phyloP scores from a whole-genome alignment of 1,140 invertebrate species.

The Papilio aristodemus region DNA sequence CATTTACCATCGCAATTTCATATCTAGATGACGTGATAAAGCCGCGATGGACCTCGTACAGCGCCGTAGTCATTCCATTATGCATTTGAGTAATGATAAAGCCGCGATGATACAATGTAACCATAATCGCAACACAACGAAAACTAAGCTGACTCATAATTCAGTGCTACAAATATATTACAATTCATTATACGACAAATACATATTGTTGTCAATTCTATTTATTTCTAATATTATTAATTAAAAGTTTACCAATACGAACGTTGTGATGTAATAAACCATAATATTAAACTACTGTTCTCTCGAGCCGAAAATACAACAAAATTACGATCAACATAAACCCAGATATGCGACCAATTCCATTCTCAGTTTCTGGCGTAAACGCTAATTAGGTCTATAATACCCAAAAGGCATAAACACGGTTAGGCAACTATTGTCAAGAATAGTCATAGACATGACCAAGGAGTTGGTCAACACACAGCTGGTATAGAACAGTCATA shows the following conservation, averaged over 20 bases:
- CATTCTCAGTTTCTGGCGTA: background rate
- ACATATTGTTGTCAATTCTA: background rate
- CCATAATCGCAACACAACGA: background rate
- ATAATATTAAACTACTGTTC: background rate
- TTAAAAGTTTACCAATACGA: too few species aligned
- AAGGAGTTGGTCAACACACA: background rate
- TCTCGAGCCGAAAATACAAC: background rate
- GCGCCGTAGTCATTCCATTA: background rate
- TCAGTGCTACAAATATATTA: too few species aligned
- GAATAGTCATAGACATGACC: background rate
- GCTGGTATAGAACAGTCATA: conserved; percentile 30
- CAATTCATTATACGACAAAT: background rate
- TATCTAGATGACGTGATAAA: conserved; percentile 45
- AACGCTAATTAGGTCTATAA: conserved; percentile 19
- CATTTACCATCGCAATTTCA: conserved; percentile 43
- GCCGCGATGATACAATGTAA: background rate
- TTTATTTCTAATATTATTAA: background rate
- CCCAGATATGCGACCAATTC: background rate
- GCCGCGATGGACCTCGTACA: conserved; percentile 28
- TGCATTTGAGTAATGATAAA: conserved; percentile 17
- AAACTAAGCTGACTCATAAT: too few species aligned
- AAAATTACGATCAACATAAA: background rate
- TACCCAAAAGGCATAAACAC: conserved; percentile 13
- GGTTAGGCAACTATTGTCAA: background rate
- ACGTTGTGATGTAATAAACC: too few species aligned